Evolutionary conservation across 2,797 vertebrate genomes (phyloP).

Genomic region (Cossypha niveicapilla): DNA sequence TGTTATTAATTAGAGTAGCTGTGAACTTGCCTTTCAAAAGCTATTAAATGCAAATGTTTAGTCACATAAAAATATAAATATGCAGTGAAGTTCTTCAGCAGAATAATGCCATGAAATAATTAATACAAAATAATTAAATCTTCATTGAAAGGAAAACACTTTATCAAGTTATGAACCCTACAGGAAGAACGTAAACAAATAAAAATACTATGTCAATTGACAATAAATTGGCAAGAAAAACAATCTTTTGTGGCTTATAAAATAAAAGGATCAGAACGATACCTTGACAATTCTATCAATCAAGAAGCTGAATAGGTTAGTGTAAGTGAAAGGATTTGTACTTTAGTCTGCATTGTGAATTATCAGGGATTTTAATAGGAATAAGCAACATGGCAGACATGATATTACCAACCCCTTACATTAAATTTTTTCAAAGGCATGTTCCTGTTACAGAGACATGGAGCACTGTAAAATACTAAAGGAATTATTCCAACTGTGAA

Average conservation of each 20-base stretch:
- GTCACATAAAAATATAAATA: slow-evolving; percentile 35
- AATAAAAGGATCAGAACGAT: background rate
- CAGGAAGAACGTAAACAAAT: background rate
- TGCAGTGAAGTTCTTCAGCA: background rate
- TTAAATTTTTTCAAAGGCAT: background rate
- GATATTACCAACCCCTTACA: background rate
- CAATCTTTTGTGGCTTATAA: background rate
- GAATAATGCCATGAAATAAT: background rate
- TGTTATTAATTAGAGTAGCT: slow-evolving; percentile 62
- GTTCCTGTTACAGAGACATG: background rate
- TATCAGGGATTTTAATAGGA: background rate
- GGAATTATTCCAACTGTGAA: background rate
- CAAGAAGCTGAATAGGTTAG: background rate
- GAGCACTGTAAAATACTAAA: background rate
- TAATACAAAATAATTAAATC: slow-evolving; percentile 45
- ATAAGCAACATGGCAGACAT: background rate
- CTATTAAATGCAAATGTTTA: slow-evolving; percentile 47
- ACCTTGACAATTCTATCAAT: background rate
- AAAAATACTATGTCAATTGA: background rate
- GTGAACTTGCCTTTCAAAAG: slow-evolving; percentile 41
- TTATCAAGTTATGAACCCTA: background rate
- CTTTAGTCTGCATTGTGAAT: background rate
- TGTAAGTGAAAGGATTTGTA: background rate
- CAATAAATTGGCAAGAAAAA: background rate
- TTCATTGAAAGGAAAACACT: background rate